Conservation (phyloP, 2,888 invertebrate genomes). For the Diploptera punctata region DNA sequence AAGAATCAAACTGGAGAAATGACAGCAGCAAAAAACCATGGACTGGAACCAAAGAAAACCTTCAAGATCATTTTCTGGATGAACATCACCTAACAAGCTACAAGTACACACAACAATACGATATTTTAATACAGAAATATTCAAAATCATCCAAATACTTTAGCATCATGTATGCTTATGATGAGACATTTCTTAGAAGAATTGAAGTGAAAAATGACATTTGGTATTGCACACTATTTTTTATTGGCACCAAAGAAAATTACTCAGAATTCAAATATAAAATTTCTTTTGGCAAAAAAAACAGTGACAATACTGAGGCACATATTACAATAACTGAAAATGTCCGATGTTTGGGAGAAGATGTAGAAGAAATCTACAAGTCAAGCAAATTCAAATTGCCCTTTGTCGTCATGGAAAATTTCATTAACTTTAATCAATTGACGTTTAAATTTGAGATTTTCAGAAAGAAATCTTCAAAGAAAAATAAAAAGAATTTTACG, state of each 20-base stretch:
- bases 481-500: too few relatives aligned
- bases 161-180: not conserved
- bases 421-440: not conserved
- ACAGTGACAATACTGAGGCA: too few relatives aligned
- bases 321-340: too few relatives aligned
- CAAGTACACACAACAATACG: too few relatives aligned
- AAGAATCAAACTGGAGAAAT: not conserved
- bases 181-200: not conserved
- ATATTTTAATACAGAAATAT: too few relatives aligned
- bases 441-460: not conserved
- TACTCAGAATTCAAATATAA: not conserved
- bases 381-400: not conserved
- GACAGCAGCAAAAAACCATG: not conserved
- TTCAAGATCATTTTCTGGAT: too few relatives aligned
- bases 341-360: not conserved
- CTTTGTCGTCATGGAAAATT: not conserved
- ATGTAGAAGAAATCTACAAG: not conserved
- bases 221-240: not conserved
- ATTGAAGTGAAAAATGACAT: not conserved
- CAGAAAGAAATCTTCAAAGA: too few relatives aligned
- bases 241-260: not conserved
- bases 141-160: not conserved
- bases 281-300: not conserved
- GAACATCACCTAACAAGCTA: too few relatives aligned
- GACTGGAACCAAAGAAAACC: not conserved